Conservation (phyloP, 1,140 invertebrate species). For the Drosophila sp. region DNA sequence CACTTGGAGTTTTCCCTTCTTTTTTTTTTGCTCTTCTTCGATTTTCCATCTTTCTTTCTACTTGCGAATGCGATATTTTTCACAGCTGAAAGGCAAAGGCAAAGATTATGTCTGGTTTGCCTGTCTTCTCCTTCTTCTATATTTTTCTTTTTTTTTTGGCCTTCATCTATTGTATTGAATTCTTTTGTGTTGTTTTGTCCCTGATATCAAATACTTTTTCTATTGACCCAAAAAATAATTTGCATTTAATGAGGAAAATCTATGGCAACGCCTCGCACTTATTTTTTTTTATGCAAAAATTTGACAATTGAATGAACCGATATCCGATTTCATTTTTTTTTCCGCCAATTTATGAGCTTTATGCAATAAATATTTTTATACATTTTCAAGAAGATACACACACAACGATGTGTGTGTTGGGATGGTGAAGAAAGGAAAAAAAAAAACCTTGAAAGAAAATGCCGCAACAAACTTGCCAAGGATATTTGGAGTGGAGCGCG, state of each 20-base stretch:
- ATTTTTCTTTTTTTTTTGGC: background rate
- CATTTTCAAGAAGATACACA: constrained; percentile 37
- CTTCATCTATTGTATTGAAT: constrained; percentile 4
- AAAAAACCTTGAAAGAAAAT: constrained; percentile 65
- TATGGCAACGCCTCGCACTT: constrained; percentile 54
- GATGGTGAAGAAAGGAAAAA: background rate
- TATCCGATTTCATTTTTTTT: constrained; percentile 62
- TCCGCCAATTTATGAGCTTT: constrained; percentile 55
- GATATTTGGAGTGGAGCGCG: constrained; percentile 18
- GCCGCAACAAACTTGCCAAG: constrained; percentile 59
- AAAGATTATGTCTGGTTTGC: constrained; percentile 37
- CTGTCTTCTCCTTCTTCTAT: background rate
- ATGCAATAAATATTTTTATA: constrained; percentile 47
- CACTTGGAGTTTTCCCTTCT: background rate
- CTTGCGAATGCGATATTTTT: constrained; percentile 57
- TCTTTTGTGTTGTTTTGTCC: constrained; percentile 16
- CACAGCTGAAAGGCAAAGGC: constrained; percentile 44
- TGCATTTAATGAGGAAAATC: constrained; percentile 61
- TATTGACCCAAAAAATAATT: constrained; percentile 44
- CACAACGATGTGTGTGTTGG: background rate
- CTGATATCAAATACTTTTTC: constrained; percentile 32
- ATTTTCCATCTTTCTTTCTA: constrained; percentile 20
- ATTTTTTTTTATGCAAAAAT: constrained; percentile 10
- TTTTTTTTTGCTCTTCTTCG: constrained; percentile 5
- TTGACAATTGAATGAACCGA: constrained; percentile 39